Evolutionary conservation across 2,888 invertebrate species (phyloP), one percentile per base, ranked within the genome.

Genomic region (Lobophora halterata): DNA sequence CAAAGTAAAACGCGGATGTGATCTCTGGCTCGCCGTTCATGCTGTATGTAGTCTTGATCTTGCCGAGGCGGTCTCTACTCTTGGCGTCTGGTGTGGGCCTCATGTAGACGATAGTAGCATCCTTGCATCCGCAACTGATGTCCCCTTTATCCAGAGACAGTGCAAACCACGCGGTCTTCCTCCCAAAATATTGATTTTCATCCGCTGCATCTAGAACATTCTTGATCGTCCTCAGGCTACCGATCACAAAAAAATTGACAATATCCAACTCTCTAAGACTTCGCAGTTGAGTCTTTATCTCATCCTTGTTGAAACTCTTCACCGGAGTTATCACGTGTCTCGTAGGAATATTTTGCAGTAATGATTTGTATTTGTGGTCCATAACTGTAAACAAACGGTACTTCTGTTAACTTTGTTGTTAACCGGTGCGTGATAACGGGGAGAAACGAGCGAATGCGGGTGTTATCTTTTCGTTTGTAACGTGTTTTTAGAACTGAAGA

Each of bases 301-400:
- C 90, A 45, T 90, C 91, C 52, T 91, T 89, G 40, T 89, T 86
- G 17, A 89, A 87, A 55, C 86, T 80, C 52, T 90, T 89, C 0
- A 89, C 83, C 3, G 89, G 89, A 2, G 93, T 92, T 46, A 97
- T 97, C 1, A 97, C 93, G 74, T 97, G 97, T 5, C 97, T 90
- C 0, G 96, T 95, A 3, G 97, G 95, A 36, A 97, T 93, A 69
- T 97, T 97, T 75, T 96, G 93, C 18, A 97, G 86, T 4, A 97
- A 79, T 5, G 96, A 94, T 76, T 97, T 96, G 78, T 96, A 97
- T 76, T 97, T 97, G 83, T 97, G 96, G 65, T 97, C 96, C 94
- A 97, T 95, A 5, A 95, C 94, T 94, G 81, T 45, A 74, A 82
- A 59, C 47, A 48, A 55, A 48, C 49, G 38, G 44, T 45, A n/a